A percentile compares a stretch with the other conserved stretches of the same genome.
phyloP scores from a whole-genome alignment of 2,797 vertebrate genomes.

The Sarcoramphus papa region DNA sequence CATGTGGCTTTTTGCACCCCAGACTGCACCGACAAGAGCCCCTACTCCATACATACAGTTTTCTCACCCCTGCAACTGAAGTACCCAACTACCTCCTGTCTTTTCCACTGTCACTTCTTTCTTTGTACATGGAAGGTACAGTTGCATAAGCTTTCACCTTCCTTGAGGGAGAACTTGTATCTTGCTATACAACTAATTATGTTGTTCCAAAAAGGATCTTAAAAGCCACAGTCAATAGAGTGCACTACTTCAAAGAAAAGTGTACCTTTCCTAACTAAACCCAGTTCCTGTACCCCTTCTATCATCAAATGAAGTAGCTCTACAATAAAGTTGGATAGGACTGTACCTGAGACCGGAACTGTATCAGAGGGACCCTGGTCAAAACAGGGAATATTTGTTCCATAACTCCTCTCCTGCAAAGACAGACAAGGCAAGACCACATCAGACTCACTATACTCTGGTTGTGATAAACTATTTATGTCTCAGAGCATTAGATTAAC shows the following conservation, averaged over 20 bases:
- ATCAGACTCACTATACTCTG: background rate
- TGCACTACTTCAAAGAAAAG: background rate
- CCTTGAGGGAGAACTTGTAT: background rate
- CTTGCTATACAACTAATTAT: background rate
- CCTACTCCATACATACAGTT: background rate
- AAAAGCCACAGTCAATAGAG: background rate
- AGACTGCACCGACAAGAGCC: background rate
- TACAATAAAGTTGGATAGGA: background rate
- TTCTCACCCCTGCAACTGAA: background rate
- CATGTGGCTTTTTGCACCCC: background rate
- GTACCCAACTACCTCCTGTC: background rate
- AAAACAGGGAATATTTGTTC: conserved; percentile 55
- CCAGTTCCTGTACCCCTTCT: background rate
- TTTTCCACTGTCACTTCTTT: background rate
- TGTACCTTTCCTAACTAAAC: background rate
- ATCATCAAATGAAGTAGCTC: background rate
- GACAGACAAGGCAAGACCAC: background rate
- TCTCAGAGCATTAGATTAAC: background rate
- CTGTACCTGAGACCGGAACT: conserved; percentile 71
- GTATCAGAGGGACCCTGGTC: conserved; percentile 51
- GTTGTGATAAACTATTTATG: background rate
- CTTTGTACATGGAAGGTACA: background rate
- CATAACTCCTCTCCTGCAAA: conserved; percentile 58
- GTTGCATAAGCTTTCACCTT: background rate
- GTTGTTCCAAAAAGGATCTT: background rate